Conservation (phyloP, 1,140 invertebrate species). For the Heliconius congener region DNA sequence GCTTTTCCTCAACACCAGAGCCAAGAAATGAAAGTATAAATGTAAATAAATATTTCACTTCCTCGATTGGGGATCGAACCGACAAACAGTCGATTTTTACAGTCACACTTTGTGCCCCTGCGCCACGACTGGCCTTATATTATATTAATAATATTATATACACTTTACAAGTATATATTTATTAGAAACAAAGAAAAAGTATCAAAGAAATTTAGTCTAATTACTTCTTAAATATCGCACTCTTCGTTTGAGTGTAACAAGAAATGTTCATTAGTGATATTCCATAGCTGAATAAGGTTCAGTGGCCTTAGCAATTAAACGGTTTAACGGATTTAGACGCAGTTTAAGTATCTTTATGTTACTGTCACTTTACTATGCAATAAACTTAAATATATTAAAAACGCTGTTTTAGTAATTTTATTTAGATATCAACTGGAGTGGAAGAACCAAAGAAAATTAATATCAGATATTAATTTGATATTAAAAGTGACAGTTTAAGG, state of each 20-base stretch:
- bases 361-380: neutral
- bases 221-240: neutral
- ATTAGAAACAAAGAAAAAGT: neutral
- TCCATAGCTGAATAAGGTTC: neutral
- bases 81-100: no score
- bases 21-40: no score
- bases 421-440: no score
- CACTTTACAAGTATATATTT: neutral
- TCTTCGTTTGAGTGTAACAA: slow-evolving; percentile 2
- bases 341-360: neutral
- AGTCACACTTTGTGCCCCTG: no score
- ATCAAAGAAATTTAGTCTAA: neutral
- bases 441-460: neutral
- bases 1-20: no score
- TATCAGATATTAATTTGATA: no score
- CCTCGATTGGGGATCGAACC: no score
- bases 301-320: slow-evolving; percentile 2
- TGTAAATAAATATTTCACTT: no score
- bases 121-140: no score
- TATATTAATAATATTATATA: neutral
- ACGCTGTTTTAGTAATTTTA: neutral
- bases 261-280: neutral
- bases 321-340: slow-evolving; percentile 1
- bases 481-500: no score
- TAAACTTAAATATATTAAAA: neutral